Conservation (phyloP, 2,797 vertebrate species). For the Nannoperca australis region DNA sequence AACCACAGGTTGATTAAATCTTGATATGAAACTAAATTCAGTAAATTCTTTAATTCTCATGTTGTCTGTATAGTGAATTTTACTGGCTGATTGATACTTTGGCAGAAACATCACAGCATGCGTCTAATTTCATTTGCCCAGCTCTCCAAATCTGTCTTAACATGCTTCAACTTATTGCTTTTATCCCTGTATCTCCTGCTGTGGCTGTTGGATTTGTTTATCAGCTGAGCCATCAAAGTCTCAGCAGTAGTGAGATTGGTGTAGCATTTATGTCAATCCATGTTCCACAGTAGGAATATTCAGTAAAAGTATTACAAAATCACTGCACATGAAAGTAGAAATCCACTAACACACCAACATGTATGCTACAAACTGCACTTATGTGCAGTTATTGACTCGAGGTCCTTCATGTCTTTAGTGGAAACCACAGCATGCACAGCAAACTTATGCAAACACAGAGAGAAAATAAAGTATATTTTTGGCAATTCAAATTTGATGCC, state of each 20-base stretch:
- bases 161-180: slow-evolving; percentile 45
- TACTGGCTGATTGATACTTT: slow-evolving; percentile 20
- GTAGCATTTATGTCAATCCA: slow-evolving; percentile 44
- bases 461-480: background rate
- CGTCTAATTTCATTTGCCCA: slow-evolving; percentile 46
- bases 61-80: slow-evolving; percentile 14
- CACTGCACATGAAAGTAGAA: background rate
- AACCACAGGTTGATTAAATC: background rate
- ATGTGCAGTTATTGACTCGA: background rate
- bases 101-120: slow-evolving; percentile 33
- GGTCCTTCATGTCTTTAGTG: background rate
- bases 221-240: slow-evolving; percentile 47
- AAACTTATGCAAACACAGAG: background rate
- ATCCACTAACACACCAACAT: background rate
- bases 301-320: background rate
- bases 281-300: slow-evolving; percentile 12
- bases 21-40: no score
- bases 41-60: slow-evolving; percentile 1
- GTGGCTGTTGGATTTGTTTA: slow-evolving; percentile 52
- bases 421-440: background rate
- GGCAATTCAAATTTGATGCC: background rate
- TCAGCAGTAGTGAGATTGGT: slow-evolving; percentile 12
- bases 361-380: background rate
- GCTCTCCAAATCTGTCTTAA: slow-evolving; percentile 34
- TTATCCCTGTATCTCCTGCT: slow-evolving; percentile 47